Conservation (phyloP, 35 echinoderm and acorn worm genomes). For the Lytechinus pictus region DNA sequence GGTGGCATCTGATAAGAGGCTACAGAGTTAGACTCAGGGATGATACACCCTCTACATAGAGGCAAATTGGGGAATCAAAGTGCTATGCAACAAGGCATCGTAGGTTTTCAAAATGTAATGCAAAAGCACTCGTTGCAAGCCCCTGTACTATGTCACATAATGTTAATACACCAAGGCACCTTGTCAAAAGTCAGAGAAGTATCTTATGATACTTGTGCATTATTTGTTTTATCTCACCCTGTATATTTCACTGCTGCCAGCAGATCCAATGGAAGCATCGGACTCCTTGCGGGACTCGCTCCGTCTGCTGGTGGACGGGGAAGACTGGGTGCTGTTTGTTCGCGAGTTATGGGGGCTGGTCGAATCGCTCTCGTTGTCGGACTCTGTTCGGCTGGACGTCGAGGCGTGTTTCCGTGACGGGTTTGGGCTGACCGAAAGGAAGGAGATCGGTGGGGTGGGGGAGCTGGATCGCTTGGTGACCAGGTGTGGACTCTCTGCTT, state of each 20-base stretch:
- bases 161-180: too few species aligned
- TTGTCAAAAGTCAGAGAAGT: too few species aligned
- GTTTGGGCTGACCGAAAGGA: conserved; percentile 52
- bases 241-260: conserved; percentile 82
- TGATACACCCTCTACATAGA: too few species aligned
- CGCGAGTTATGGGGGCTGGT: conserved; percentile 80
- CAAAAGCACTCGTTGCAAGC: too few species aligned
- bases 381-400: conserved; percentile 57
- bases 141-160: too few species aligned
- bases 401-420: conserved; percentile 7
- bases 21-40: too few species aligned
- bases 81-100: too few species aligned
- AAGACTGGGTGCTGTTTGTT: conserved; percentile 79
- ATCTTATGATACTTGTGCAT: too few species aligned
- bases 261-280: conserved; percentile 77
- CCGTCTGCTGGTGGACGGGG: conserved; percentile 58
- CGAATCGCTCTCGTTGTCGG: conserved; percentile 89
- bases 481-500: conserved; percentile 53
- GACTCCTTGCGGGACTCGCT: conserved; percentile 76
- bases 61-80: too few species aligned
- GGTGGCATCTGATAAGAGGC: too few species aligned
- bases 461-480: conserved; percentile 62
- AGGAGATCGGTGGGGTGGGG: conserved; percentile 44
- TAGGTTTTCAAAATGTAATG: too few species aligned
- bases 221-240: conserved; percentile 55